Evolutionary conservation across 2,888 invertebrate genomes (phyloP).

Genomic region (Muschampia plurimacula): DNA sequence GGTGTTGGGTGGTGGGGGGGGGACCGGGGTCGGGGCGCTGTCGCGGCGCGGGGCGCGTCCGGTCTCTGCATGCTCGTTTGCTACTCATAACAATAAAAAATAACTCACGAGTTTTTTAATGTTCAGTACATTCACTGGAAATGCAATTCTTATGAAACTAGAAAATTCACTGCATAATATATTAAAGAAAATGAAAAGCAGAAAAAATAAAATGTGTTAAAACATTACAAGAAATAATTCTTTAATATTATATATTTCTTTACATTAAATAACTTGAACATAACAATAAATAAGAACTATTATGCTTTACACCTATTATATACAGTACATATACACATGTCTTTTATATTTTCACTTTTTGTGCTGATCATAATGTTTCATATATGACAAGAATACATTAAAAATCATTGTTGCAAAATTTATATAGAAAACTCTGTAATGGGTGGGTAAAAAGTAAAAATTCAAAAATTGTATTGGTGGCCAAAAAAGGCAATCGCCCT

Average conservation of each 20-base stretch:
- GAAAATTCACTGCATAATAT: no score
- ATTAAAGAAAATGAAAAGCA: no score
- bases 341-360: conserved; percentile 43
- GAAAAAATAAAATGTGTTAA: neutral
- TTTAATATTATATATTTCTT: no score
- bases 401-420: conserved; percentile 94
- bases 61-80: no score
- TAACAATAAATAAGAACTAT: neutral
- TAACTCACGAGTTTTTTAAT: no score
- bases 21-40: no score
- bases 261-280: conserved; percentile 28
- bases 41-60: no score
- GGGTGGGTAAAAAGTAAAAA: conserved; percentile 92
- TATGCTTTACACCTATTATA: neutral
- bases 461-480: conserved; percentile 96
- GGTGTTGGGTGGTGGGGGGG: no score
- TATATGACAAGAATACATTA: conserved; percentile 94
- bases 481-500: conserved; percentile 96
- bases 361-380: conserved; percentile 89
- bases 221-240: neutral
- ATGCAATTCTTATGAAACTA: no score
- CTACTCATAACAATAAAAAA: no score
- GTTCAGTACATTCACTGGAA: no score
- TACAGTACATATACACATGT: conserved; percentile 4
- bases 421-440: conserved; percentile 95